These are phyloP conservation scores for Sitta europaea DNA, from an alignment of 2,113 vertebrate genomes.

Conservation along the genomic window DNA sequence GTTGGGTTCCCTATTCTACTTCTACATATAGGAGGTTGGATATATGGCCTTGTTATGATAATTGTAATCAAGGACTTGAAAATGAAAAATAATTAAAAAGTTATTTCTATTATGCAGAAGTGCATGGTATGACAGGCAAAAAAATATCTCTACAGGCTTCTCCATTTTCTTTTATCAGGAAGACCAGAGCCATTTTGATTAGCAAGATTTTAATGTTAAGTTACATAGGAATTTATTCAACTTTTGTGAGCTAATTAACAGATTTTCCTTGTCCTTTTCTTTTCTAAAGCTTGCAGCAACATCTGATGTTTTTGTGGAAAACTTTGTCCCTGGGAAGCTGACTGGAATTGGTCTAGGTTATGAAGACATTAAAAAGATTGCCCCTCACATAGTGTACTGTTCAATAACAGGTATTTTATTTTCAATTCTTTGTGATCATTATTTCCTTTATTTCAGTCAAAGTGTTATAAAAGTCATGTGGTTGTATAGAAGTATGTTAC, in stretches of 20 bases:
- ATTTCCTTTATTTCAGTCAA: neutral
- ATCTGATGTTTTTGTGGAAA: slow-evolving; percentile 92
- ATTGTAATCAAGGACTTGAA: neutral
- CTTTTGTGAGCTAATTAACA: neutral
- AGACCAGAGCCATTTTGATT: neutral
- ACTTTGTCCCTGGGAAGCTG: slow-evolving; percentile 91
- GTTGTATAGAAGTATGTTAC: neutral
- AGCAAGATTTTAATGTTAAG: neutral
- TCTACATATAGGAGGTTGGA: neutral
- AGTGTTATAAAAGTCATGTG: neutral
- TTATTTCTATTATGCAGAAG: neutral
- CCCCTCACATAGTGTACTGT: slow-evolving; percentile 87
- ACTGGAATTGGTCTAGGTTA: slow-evolving; percentile 84
- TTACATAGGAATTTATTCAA: neutral
- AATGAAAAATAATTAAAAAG: neutral
- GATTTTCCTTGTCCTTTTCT: slow-evolving; percentile 10
- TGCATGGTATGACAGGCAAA: neutral
- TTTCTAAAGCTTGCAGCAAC: slow-evolving; percentile 81
- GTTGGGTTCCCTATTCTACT: neutral
- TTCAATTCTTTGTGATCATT: neutral
- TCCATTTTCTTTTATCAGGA: neutral
- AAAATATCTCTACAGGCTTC: neutral
- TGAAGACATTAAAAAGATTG: slow-evolving; percentile 76
- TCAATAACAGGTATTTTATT: slow-evolving; percentile 87
- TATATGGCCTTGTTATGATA: neutral